Evolutionary conservation across 2,113 vertebrate species (phyloP), one percentile per base, ranked within the genome.

Genomic region (Rynchops niger): DNA sequence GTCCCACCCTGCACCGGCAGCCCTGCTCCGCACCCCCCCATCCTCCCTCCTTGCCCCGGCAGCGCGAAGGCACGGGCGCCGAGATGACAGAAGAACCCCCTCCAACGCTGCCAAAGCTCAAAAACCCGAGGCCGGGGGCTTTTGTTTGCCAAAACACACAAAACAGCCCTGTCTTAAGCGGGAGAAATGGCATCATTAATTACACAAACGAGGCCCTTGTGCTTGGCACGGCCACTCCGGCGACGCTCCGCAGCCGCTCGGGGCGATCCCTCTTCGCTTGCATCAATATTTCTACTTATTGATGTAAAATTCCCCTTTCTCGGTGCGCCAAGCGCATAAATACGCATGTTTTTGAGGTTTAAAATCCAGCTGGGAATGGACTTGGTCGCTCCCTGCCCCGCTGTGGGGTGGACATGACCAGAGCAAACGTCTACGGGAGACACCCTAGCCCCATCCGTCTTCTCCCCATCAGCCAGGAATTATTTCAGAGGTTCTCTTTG

Each of bases 261-360:
- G 72, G 87, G 40, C 29, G 11, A 4, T 19, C 80, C 61, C 22
- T 18, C 14, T 11, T 82, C 52, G 2, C 5, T 15, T 0, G 17
- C 70, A 59, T 66, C 73, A 67, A 7, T 59, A 55, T 93, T 89
- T 56, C 59, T 43, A 10, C 72, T 92, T 67, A 19, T 12, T n/a
- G 47, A 23, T 25, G 43, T 22, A 4, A 78, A 58, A 58, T 34
- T 27, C 23, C 18, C 36, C 3, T 27, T 32, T 15, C 20, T 15
- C 12, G 12, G 7, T 0, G 1, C 1, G 1, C 40, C 26, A 5
- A 62, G n/a, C 7, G 3, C 45, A 9, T 5, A 9, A 56, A 73
- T 13, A 20, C 5, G 27, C 7, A 0, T 5, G 4, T 26, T n/a
- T n/a, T 8, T 6, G 74, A 81, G 49, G 34, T 27, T 50, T 58